These are phyloP conservation scores for Podabrus alpinus DNA, from an alignment of 2,888 invertebrate species.

Conservation along the genomic window DNA sequence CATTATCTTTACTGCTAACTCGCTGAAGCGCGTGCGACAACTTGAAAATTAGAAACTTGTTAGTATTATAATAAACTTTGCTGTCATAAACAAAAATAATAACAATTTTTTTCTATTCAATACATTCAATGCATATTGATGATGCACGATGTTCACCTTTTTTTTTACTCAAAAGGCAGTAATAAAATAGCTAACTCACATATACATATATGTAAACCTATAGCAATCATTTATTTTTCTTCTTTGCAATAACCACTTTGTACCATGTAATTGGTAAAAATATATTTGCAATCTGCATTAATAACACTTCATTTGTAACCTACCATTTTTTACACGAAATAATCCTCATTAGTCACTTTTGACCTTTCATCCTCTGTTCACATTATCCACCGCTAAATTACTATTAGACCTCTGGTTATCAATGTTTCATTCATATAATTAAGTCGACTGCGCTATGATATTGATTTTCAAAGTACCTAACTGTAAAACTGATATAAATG, in stretches of 20 bases:
- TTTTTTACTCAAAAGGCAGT: neutral
- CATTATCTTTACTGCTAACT: conserved; percentile 1
- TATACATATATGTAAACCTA: neutral
- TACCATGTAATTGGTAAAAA: neutral
- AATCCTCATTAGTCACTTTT: neutral
- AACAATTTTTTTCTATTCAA: neutral
- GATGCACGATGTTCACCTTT: neutral
- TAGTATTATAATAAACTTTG: conserved; percentile 1
- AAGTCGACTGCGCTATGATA: neutral
- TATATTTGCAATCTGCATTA: neutral
- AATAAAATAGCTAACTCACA: neutral
- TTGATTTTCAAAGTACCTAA: neutral
- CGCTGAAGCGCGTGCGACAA: neutral
- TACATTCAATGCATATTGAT: neutral
- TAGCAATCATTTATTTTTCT: neutral
- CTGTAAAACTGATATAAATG: too few species aligned
- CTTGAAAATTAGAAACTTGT: conserved; percentile 2
- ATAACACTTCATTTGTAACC: neutral
- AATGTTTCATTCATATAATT: neutral
- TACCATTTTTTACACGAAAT: neutral
- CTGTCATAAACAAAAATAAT: neutral
- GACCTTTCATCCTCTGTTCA: neutral
- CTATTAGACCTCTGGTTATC: neutral
- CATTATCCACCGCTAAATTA: neutral
- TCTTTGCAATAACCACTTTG: neutral